phyloP scores from a whole-genome alignment of 2,797 vertebrate species.

The Xenopus petersii region DNA sequence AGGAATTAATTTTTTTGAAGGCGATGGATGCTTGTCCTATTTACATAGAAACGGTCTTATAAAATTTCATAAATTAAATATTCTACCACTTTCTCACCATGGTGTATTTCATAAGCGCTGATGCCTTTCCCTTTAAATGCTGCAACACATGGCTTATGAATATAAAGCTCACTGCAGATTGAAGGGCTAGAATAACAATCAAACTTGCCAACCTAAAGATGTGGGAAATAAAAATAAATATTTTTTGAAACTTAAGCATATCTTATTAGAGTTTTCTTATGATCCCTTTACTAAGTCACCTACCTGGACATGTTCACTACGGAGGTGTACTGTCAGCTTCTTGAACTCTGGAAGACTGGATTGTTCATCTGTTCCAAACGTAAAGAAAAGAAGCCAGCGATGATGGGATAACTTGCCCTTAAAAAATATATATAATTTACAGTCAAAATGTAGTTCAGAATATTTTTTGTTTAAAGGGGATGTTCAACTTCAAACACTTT shows the following conservation, averaged over 20 bases:
- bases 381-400: conserved; percentile 90
- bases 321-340: conserved; percentile 82
- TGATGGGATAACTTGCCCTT: conserved; percentile 84
- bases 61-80: too few species aligned
- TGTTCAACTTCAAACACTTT: too few species aligned
- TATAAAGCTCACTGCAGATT: conserved; percentile 82
- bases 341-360: conserved; percentile 79
- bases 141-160: conserved; percentile 82
- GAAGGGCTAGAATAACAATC: conserved; percentile 75
- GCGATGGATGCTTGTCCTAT: too few species aligned
- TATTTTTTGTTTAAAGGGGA: too few species aligned
- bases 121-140: conserved; percentile 93
- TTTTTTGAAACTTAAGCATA: too few species aligned
- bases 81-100: conserved; percentile 70
- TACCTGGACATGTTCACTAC: conserved; percentile 88
- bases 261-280: too few species aligned
- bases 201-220: conserved; percentile 81
- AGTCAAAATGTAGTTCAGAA: not conserved
- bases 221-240: too few species aligned
- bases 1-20: too few species aligned
- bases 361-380: conserved; percentile 72
- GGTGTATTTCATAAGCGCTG: conserved; percentile 92
- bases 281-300: conserved; percentile 6
- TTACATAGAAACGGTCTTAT: too few species aligned
- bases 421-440: conserved; percentile 14